Percentiles rank a stretch among this genome's conserved stretches.
These are phyloP conservation scores for Fregetta grallaria DNA, from an alignment of 2,113 vertebrate genomes.

Conservation along the genomic window DNA sequence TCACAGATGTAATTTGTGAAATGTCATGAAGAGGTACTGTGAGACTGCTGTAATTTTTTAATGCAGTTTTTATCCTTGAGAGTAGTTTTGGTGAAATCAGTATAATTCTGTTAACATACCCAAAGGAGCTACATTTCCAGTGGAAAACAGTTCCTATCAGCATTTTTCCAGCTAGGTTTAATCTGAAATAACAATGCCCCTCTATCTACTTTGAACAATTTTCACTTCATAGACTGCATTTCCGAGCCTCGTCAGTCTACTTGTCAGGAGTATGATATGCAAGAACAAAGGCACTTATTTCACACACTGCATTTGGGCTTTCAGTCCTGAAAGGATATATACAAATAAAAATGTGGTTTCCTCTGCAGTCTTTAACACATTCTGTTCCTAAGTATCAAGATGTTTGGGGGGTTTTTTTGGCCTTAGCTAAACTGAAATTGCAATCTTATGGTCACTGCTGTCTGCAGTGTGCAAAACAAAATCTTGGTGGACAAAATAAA, in stretches of 20 bases:
- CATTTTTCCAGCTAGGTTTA: background rate
- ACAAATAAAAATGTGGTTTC: background rate
- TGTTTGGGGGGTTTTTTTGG: background rate
- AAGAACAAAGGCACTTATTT: background rate
- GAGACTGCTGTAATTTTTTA: background rate
- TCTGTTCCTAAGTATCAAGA: background rate
- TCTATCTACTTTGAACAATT: background rate
- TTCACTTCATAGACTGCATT: background rate
- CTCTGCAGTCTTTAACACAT: background rate
- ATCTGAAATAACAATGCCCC: background rate
- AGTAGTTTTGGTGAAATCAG: background rate
- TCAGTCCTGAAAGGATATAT: background rate
- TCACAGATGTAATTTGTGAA: background rate
- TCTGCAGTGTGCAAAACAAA: accelerated
- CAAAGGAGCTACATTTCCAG: background rate
- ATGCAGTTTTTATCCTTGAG: background rate
- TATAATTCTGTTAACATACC: background rate
- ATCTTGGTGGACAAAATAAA: background rate
- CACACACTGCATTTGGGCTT: background rate
- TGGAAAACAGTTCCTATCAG: background rate
- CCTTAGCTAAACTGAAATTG: background rate
- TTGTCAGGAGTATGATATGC: background rate
- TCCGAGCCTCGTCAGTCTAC: background rate
- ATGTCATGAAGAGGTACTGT: background rate
- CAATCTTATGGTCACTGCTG: background rate